Conservation (phyloP, 2,797 vertebrate species). For the Crocidura indochinensis region DNA sequence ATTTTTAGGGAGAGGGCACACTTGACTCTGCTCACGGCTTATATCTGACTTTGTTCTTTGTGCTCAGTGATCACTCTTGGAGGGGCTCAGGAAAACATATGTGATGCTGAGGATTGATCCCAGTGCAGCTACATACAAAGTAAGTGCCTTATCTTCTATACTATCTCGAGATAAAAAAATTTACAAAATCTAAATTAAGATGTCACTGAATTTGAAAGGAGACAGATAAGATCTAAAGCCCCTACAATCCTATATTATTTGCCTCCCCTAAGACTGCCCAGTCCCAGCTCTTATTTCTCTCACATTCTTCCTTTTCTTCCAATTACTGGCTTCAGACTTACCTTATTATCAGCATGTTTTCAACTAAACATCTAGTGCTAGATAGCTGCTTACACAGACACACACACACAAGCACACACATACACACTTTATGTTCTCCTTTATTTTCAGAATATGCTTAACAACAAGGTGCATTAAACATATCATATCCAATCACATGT, state of each 20-base stretch:
- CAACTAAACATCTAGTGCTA: too few species aligned
- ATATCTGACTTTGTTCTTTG: too few species aligned
- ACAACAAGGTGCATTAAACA: too few species aligned
- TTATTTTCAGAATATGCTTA: conserved; percentile 2
- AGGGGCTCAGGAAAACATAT: too few species aligned
- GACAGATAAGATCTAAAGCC: neutral
- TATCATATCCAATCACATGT: neutral
- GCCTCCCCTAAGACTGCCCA: neutral
- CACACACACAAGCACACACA: neutral
- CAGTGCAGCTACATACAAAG: too few species aligned
- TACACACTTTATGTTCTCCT: neutral
- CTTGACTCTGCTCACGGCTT: too few species aligned
- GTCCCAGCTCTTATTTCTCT: neutral
- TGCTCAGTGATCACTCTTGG: too few species aligned
- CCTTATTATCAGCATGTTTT: neutral
- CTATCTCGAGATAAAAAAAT: neutral
- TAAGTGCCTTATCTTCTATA: too few species aligned
- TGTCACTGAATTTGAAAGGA: neutral
- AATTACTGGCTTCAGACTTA: neutral
- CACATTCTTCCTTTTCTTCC: neutral
- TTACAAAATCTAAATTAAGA: neutral
- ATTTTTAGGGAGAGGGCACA: too few species aligned
- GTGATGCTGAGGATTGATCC: too few species aligned
- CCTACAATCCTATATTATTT: neutral
- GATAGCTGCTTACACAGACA: too few species aligned